phyloP scores from a whole-genome alignment of 2,113 vertebrate species.

The Sialia sialis region DNA sequence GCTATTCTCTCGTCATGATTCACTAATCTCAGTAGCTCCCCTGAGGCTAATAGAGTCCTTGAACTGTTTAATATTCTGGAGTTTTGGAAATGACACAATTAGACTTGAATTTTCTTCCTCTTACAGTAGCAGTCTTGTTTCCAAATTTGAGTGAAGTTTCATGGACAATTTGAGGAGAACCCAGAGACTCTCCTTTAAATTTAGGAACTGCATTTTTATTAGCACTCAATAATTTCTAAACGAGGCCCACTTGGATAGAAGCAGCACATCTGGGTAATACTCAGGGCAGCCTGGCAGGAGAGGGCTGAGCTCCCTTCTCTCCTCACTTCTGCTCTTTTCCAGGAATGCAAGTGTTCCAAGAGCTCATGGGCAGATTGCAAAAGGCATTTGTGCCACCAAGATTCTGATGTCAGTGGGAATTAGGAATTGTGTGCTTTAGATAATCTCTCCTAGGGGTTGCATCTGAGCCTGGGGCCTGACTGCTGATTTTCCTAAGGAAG shows the following conservation, averaged over 20 bases:
- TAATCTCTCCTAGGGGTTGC: background rate
- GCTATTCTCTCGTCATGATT: background rate
- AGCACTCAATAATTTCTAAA: background rate
- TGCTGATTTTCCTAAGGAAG: background rate
- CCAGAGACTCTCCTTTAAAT: background rate
- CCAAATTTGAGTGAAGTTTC: background rate
- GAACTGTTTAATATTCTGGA: conserved; percentile 38
- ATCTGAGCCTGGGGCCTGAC: background rate
- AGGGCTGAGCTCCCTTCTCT: background rate
- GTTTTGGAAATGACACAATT: conserved; percentile 17
- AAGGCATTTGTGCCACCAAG: background rate
- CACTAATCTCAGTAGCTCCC: conserved; percentile 14
- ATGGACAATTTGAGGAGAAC: background rate
- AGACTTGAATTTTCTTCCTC: background rate
- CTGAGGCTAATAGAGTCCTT: conserved; percentile 34
- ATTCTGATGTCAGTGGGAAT: background rate
- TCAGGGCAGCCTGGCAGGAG: background rate
- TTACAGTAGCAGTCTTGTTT: background rate
- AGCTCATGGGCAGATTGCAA: background rate
- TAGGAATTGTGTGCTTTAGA: background rate
- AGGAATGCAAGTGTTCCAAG: background rate
- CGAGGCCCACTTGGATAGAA: background rate
- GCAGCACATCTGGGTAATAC: background rate
- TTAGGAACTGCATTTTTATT: background rate
- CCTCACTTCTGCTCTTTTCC: background rate